Conservation (phyloP, 2,888 invertebrate species). For the Ormyrus thymus region DNA sequence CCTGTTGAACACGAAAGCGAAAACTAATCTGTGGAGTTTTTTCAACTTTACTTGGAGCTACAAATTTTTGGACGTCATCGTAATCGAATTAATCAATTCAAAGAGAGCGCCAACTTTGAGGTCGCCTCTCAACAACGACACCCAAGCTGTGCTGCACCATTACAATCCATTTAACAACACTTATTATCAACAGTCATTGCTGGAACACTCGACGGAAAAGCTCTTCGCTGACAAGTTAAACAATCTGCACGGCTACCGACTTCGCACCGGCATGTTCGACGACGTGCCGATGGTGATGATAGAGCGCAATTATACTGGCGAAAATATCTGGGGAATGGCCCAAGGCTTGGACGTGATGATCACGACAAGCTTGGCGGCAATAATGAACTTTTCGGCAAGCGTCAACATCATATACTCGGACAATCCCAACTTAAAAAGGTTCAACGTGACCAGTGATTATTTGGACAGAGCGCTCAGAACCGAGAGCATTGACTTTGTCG, state of each 20-base stretch:
- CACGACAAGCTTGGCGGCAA: slow-evolving; percentile 3
- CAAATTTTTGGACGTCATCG: slow-evolving; percentile 28
- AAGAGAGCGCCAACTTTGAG: too few species aligned
- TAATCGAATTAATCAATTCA: slow-evolving; percentile 7
- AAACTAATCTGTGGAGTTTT: not conserved
- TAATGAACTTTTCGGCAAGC: slow-evolving; percentile 19
- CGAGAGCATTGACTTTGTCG: slow-evolving; percentile 27
- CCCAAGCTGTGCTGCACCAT: slow-evolving; percentile 11
- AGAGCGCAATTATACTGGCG: not conserved
- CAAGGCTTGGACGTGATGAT: slow-evolving; percentile 31
- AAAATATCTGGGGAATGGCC: not conserved
- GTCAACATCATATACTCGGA: not conserved
- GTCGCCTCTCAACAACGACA: not conserved
- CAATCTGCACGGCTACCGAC: slow-evolving; percentile 15
- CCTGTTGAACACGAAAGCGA: not conserved
- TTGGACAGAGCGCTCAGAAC: not conserved
- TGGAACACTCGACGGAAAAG: not conserved
- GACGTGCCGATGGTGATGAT: slow-evolving; percentile 42
- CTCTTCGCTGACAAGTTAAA: slow-evolving; percentile 15
- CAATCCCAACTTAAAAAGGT: not conserved
- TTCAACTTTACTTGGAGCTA: slow-evolving; percentile 20
- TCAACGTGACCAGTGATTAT: slow-evolving; percentile 18
- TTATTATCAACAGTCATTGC: not conserved
- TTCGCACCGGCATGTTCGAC: slow-evolving; percentile 12
- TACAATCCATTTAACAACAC: slow-evolving; percentile 38